Percentiles rank a stretch among this genome's conserved stretches.
These are phyloP conservation scores for Neoaliturus tenellus DNA, from an alignment of 2,888 invertebrate species.

Conservation along the genomic window DNA sequence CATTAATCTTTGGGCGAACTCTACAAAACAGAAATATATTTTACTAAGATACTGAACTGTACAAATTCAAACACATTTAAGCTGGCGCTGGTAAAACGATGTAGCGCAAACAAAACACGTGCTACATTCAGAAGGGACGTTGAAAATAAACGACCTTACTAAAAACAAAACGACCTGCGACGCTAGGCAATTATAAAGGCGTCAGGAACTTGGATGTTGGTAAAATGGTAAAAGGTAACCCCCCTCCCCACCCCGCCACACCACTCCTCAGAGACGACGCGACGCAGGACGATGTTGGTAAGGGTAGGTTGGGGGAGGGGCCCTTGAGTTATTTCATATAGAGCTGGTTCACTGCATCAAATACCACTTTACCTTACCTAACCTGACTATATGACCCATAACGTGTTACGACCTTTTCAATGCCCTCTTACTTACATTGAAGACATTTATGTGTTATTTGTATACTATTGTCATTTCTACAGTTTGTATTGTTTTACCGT, in stretches of 20 bases:
- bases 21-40: no score
- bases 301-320: neutral
- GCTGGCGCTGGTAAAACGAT: no score
- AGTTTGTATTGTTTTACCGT: no score
- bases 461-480: no score
- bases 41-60: no score
- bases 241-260: neutral
- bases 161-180: neutral
- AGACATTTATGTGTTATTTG: no score
- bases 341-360: neutral
- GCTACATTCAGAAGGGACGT: neutral
- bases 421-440: no score
- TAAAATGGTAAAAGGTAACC: neutral
- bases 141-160: neutral
- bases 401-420: neutral
- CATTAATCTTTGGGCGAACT: no score
- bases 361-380: neutral
- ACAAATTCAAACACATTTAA: no score
- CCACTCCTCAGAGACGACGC: no score
- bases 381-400: neutral
- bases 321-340: neutral
- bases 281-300: neutral
- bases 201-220: neutral
- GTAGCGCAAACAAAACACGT: no score
- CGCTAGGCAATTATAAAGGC: conserved; percentile 3